These are phyloP conservation scores for Salvelinus fontinalis DNA, from an alignment of 2,113 vertebrate genomes.

Conservation along the genomic window DNA sequence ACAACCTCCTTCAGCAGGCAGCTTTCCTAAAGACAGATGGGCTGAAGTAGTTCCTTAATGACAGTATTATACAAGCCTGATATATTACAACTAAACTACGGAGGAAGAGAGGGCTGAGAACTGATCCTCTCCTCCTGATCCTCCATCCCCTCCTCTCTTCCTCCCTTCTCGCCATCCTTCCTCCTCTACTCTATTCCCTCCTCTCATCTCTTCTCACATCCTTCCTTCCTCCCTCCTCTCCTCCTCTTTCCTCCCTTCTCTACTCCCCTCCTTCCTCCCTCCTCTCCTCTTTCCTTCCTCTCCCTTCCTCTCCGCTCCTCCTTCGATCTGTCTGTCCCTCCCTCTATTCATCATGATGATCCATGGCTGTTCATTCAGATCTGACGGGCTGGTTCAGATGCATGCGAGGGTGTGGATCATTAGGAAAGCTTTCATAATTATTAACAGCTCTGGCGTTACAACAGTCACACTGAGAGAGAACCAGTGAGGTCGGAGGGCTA, in stretches of 20 bases:
- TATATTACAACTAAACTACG: conserved; percentile 60
- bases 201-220: too few relatives aligned
- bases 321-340: conserved; percentile 50
- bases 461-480: conserved; percentile 65
- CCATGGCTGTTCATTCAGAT: conserved; percentile 66
- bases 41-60: conserved; percentile 53
- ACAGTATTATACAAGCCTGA: conserved; percentile 63
- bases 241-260: too few relatives aligned
- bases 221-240: too few relatives aligned
- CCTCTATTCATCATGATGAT: conserved; percentile 73
- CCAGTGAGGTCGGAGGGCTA: conserved; percentile 69
- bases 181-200: too few relatives aligned
- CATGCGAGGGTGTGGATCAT: conserved; percentile 71
- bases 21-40: conserved; percentile 11
- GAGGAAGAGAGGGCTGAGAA: neutral
- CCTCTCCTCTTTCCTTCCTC: too few relatives aligned
- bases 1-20: neutral
- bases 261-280: too few relatives aligned
- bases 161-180: too few relatives aligned
- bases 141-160: too few relatives aligned
- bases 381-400: conserved; percentile 73
- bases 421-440: conserved; percentile 75
- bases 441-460: conserved; percentile 71
- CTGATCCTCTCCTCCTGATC: neutral
- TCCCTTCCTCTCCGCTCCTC: conserved; percentile 47